Evolutionary conservation across 2,888 invertebrate genomes (phyloP), one percentile per base, ranked within the genome.

Genomic region (Chirona hameri): DNA sequence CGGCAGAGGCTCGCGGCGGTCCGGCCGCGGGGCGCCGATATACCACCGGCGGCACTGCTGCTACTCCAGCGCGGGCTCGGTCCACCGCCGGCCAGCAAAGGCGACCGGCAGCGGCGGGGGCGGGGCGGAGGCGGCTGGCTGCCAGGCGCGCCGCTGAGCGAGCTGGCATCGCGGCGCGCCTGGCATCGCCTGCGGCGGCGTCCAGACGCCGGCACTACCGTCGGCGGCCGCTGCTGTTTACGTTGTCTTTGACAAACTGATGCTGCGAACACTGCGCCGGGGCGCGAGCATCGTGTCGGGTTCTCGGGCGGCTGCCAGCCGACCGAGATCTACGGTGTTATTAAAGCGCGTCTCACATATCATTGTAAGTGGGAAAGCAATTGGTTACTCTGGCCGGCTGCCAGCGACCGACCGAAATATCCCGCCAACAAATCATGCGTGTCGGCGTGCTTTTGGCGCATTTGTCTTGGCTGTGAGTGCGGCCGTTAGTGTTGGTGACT

Each of bases 401-500:
- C 72, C 72, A 72, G n/a, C 14, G 14, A 10, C 31, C 29, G 31
- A 31, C 72, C 31, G 31, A 31, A 72, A 72, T 72, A 72, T 3
- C 72, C 31, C 27, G 72, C 72, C 72, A 72, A 72, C 72, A 72
- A 29, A 72, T 72, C 31, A 72, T 72, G 72, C 72, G 72, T 72
- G 15, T 18, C 72, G 18, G 29, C 72, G 31, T 5, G 31, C n/a
- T 21, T 72, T 72, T 72, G 12, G 14, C 27, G 14, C 72, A 31
- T 18, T 31, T 72, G 27, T n/a, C n/a, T 65, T 65, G 65, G 65
- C 31, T 31, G 7, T 10, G 15, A 72, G 10, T 65, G n/a, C 52
- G 52, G 52, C 52, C 52, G 52, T 52, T 52, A 52, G 52, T 18
- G 52, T 12, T 12, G 15, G 18, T 18, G 52, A 52, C 52, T 4